These are phyloP conservation scores for Chromobotia macracanthus DNA, from an alignment of 2,797 vertebrate species.

Conservation along the genomic window DNA sequence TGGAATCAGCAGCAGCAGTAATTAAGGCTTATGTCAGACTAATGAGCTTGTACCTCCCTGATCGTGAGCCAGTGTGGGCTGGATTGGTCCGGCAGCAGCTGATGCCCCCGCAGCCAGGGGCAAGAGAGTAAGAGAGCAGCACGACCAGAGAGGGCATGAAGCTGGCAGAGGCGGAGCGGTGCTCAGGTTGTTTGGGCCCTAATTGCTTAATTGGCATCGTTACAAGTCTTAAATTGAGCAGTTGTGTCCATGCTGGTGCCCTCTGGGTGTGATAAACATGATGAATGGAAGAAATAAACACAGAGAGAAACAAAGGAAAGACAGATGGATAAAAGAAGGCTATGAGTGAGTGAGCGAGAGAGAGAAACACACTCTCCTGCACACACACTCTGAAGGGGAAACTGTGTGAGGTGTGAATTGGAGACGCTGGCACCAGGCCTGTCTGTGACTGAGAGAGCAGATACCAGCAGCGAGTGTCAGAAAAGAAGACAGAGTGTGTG, in stretches of 20 bases:
- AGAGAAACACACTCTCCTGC: slow-evolving; percentile 13
- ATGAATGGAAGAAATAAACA: slow-evolving; percentile 56
- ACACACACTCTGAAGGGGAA: slow-evolving; percentile 13
- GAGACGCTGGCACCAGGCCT: slow-evolving; percentile 38
- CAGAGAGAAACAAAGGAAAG: slow-evolving; percentile 25
- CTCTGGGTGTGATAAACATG: slow-evolving; percentile 45
- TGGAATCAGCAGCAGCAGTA: slow-evolving; percentile 39
- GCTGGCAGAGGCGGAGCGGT: slow-evolving; percentile 59
- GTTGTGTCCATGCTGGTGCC: slow-evolving; percentile 51
- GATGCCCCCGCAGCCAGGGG: slow-evolving; percentile 29
- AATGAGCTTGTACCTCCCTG: slow-evolving; percentile 51
- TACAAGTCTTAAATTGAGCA: slow-evolving; percentile 70
- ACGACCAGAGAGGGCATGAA: slow-evolving; percentile 2
- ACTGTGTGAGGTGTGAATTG: slow-evolving; percentile 33
- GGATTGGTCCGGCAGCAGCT: slow-evolving; percentile 43
- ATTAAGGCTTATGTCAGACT: slow-evolving; percentile 41
- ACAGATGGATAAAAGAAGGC: slow-evolving; percentile 14
- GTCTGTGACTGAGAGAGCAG: slow-evolving; percentile 37
- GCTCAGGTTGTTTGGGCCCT: slow-evolving; percentile 68
- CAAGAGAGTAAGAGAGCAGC: slow-evolving; percentile 23
- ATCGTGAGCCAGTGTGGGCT: slow-evolving; percentile 43
- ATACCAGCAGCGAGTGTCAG: slow-evolving; percentile 42
- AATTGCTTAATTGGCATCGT: slow-evolving; percentile 77
- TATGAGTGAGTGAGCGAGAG: not conserved
- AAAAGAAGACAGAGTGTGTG: slow-evolving; percentile 29